Percentiles rank a stretch among this genome's conserved stretches.
Conservation (phyloP, 2,797 vertebrate species). For the Helostoma temminkii region DNA sequence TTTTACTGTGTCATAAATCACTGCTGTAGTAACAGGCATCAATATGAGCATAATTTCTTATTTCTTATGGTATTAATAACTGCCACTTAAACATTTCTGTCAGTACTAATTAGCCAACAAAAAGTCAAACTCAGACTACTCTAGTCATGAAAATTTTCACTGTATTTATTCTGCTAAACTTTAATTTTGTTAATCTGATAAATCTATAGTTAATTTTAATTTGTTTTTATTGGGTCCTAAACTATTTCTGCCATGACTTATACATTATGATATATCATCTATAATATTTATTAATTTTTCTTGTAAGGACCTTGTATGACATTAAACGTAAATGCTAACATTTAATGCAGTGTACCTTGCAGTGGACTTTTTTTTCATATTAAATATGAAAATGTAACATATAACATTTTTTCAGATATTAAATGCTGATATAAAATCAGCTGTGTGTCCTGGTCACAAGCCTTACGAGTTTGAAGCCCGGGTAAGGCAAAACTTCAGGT, state of each 20-base stretch:
- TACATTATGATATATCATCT: background rate
- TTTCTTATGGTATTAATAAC: background rate
- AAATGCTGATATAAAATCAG: background rate
- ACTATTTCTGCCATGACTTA: background rate
- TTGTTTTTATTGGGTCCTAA: background rate
- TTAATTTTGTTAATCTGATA: conserved; percentile 6
- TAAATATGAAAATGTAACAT: background rate
- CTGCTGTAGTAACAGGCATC: background rate
- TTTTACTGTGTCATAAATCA: conserved; percentile 4
- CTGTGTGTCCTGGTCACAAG: background rate
- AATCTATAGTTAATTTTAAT: background rate
- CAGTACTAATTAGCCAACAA: too few relatives aligned
- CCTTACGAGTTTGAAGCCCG: background rate
- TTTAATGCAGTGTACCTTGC: too few relatives aligned
- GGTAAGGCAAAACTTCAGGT: conserved; percentile 6
- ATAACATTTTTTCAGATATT: background rate
- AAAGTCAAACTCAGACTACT: conserved; percentile 9
- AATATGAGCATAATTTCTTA: background rate
- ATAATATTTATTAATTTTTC: background rate
- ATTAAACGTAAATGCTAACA: too few relatives aligned
- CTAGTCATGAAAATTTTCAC: conserved; percentile 2
- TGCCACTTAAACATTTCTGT: background rate
- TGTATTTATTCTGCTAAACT: background rate
- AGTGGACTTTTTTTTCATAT: too few relatives aligned
- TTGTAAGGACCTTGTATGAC: too few relatives aligned